Percentiles rank a stretch among this genome's conserved stretches.
phyloP scores from a whole-genome alignment of 1,140 invertebrate species.

The Anthonomus grandis region DNA sequence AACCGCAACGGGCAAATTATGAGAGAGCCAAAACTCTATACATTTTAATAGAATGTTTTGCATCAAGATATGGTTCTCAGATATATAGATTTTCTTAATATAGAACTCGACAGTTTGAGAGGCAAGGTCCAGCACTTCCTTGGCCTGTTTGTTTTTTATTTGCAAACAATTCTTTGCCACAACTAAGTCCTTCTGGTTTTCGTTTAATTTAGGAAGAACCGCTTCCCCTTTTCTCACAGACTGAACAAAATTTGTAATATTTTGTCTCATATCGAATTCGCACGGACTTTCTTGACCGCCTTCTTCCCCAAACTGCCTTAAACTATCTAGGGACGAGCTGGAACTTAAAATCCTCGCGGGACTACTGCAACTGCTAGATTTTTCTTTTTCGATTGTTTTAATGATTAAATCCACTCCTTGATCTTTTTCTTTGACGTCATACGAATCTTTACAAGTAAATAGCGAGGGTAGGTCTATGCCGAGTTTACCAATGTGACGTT shows the following conservation, averaged over 20 bases:
- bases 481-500: slow-evolving; percentile 35
- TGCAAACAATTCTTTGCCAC: slow-evolving; percentile 25
- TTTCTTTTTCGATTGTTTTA: slow-evolving; percentile 36
- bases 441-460: slow-evolving; percentile 29
- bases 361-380: slow-evolving; percentile 29
- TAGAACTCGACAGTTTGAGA: slow-evolving; percentile 44
- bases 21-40: slow-evolving; percentile 51
- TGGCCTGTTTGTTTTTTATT: slow-evolving; percentile 37
- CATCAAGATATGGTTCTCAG: slow-evolving; percentile 49
- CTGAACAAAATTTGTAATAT: slow-evolving; percentile 43
- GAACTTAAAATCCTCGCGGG: slow-evolving; percentile 43
- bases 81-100: slow-evolving; percentile 42
- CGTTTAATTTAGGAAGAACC: slow-evolving; percentile 6
- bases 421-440: slow-evolving; percentile 32
- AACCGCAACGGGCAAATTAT: slow-evolving; percentile 47
- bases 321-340: slow-evolving; percentile 46
- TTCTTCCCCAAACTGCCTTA: slow-evolving; percentile 45
- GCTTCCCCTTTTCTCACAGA: slow-evolving; percentile 40
- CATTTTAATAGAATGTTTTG: slow-evolving; percentile 47
- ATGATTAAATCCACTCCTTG: slow-evolving; percentile 34
- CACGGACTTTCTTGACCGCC: slow-evolving; percentile 46
- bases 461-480: slow-evolving; percentile 32
- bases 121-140: slow-evolving; percentile 41
- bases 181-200: slow-evolving; percentile 21
- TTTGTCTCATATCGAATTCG: slow-evolving; percentile 42